phyloP scores from a whole-genome alignment of 1,140 invertebrate genomes.

The Bemisia tabaci region DNA sequence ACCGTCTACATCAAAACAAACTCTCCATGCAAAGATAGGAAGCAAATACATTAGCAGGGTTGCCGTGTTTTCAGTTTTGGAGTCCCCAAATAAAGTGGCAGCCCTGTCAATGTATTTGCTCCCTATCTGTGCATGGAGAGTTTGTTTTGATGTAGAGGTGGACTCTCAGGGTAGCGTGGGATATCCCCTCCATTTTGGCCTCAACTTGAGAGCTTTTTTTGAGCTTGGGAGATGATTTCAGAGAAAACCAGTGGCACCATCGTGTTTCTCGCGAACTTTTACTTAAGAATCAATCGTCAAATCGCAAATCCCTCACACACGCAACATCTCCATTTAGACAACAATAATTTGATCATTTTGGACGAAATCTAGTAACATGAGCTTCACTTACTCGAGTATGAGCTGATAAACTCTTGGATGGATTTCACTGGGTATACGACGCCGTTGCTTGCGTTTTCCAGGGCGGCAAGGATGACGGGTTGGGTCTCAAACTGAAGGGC shows the following conservation, averaged over 20 bases:
- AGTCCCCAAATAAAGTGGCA: too few relatives aligned
- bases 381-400: constrained; percentile 4
- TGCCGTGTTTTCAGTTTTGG: too few relatives aligned
- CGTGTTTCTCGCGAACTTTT: background rate
- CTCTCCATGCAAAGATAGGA: too few relatives aligned
- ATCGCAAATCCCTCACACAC: background rate
- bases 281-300: background rate
- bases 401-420: background rate
- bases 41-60: too few relatives aligned
- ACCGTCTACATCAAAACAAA: too few relatives aligned
- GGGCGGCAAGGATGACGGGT: constrained; percentile 7
- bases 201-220: background rate
- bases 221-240: background rate
- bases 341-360: background rate
- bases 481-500: constrained; percentile 14
- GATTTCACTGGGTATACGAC: background rate
- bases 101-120: too few relatives aligned
- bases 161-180: too few relatives aligned
- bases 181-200: too few relatives aligned
- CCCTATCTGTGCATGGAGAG: too few relatives aligned
- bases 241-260: too few relatives aligned
- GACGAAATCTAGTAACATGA: too few relatives aligned
- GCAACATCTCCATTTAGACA: background rate
- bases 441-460: background rate
- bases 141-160: too few relatives aligned